These are phyloP conservation scores for Solenodon paradoxus DNA, from an alignment of 2,113 vertebrate species.

Conservation along the genomic window DNA sequence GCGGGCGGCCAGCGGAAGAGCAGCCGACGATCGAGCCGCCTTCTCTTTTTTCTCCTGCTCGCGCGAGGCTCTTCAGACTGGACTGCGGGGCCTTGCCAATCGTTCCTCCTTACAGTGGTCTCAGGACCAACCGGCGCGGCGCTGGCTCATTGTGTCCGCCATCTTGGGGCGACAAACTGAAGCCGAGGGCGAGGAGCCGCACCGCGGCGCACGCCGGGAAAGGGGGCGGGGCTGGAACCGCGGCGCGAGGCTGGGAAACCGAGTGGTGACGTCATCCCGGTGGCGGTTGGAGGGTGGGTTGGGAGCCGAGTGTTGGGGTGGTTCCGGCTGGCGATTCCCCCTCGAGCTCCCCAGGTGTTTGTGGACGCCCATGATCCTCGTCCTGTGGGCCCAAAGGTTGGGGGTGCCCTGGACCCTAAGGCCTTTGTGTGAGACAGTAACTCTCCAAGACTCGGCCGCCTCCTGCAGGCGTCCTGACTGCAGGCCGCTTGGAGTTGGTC, in stretches of 20 bases:
- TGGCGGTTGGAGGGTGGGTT: too few relatives aligned
- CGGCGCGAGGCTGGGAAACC: background rate
- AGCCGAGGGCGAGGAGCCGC: slow-evolving; percentile 27
- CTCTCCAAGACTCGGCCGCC: background rate
- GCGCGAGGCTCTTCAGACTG: background rate
- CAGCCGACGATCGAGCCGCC: background rate
- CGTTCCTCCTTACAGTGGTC: background rate
- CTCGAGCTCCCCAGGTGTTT: accelerated
- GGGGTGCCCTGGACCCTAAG: accelerated
- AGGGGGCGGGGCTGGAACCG: background rate
- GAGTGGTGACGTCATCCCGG: slow-evolving; percentile 43
- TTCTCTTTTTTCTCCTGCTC: background rate
- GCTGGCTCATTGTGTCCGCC: slow-evolving; percentile 82
- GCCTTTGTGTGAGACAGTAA: background rate
- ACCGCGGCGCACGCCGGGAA: slow-evolving; percentile 55
- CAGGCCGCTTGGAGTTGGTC: background rate
- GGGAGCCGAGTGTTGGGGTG: accelerated
- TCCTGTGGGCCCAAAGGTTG: background rate
- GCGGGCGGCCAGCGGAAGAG: background rate
- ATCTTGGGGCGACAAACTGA: slow-evolving; percentile 76
- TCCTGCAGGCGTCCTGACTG: background rate
- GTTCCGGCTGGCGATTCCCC: accelerated
- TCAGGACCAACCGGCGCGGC: slow-evolving; percentile 62
- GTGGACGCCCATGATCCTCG: background rate
- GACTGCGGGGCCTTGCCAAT: background rate